Evolutionary conservation across 2,888 invertebrate genomes (phyloP), one percentile per base, ranked within the genome.

Genomic region (Blera fallax): DNA sequence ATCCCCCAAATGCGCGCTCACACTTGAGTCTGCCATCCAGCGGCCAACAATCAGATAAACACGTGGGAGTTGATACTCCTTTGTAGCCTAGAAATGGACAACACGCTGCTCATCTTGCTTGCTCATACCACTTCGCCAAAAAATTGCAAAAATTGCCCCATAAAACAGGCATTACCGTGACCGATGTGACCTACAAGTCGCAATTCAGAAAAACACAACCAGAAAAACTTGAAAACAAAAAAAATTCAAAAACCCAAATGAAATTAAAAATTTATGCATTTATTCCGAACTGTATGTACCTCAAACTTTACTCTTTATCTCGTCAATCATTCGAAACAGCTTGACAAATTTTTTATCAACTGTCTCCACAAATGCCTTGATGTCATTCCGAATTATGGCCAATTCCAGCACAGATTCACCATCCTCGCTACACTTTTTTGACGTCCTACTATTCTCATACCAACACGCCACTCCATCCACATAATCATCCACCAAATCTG

Each of bases 401-500:
- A 91, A 81, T 73, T 91, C 91, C 48, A 91, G 34, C 29, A 83
- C 34, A 0, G 81, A 70, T 7, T 87, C 87, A 1, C 74, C 80
- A 14, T 74, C 88, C 3, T 88, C 88, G n/a, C 89, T 88, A 84
- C 91, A 90, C 32, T 90, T 90, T 58, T 89, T 90, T 0, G 90
- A 89, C 6, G 77, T 77, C 64, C 89, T 90, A 58, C 89, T 90
- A 81, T 88, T 91, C 83, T 91, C 91, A 45, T 90, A 91, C 91
- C 91, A 91, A 73, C 91, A 91, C 27, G 91, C 91, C 43, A 91
- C 89, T 18, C 91, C 91, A 67, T 91, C 89, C n/a, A 91, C 89
- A 81, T 89, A 91, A 65, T 91, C 91, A 69, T 91, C 91, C n/a
- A 91, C 91, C 72, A 90, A 37, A 56, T 91, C 91, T 0, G 91